These are phyloP conservation scores for Mactra quadrangularis DNA, from an alignment of 1,140 invertebrate genomes.

Conservation along the genomic window DNA sequence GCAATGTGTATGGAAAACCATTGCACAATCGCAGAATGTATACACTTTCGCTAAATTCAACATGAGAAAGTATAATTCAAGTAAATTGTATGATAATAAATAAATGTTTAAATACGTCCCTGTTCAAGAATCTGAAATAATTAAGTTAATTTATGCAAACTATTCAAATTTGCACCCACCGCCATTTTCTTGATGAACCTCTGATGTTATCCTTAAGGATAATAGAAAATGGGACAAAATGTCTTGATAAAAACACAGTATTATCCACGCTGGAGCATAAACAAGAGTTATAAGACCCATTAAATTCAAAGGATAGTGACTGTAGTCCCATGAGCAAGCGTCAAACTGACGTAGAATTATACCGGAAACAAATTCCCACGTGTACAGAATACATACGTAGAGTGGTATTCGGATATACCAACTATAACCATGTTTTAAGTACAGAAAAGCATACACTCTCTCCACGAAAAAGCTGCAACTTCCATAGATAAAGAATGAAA, in stretches of 20 bases:
- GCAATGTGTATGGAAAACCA: too few relatives aligned
- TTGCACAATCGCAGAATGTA: too few relatives aligned
- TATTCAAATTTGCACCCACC: background rate
- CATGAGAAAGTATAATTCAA: too few relatives aligned
- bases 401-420: conserved; percentile 80
- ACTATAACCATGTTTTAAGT: conserved; percentile 55
- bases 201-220: conserved; percentile 61
- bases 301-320: conserved; percentile 82
- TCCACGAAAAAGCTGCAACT: conserved; percentile 83
- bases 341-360: conserved; percentile 82
- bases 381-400: conserved; percentile 83
- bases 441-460: conserved; percentile 78
- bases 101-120: too few relatives aligned
- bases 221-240: conserved; percentile 70
- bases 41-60: too few relatives aligned
- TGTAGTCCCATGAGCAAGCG: conserved; percentile 86
- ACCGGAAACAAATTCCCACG: conserved; percentile 84
- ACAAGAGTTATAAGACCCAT: conserved; percentile 85
- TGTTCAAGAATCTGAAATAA: too few relatives aligned
- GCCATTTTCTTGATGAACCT: conserved; percentile 1
- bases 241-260: conserved; percentile 73
- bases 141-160: too few relatives aligned
- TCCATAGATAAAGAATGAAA: conserved; percentile 85
- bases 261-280: conserved; percentile 84
- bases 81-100: too few relatives aligned